Evolutionary conservation across 2,888 invertebrate species (phyloP), one percentile per base, ranked within the genome.

Genomic region (Noctua janthina): DNA sequence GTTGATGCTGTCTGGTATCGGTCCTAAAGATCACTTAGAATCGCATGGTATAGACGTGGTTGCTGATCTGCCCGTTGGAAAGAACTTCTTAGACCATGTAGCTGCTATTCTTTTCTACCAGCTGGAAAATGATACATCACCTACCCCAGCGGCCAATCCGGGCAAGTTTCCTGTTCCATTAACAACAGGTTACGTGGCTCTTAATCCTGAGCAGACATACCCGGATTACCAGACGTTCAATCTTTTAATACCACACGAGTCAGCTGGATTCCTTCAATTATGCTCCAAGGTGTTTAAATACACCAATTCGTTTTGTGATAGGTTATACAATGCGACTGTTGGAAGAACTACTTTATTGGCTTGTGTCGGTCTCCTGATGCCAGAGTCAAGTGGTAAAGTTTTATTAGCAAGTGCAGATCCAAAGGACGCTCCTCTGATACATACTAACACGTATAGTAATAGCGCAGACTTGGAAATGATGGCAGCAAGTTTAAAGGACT

Each of bases 1-100:
- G 0, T 84, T 94, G 3, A 91, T 92, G 92, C 78, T 91, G 6
- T 93, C 94, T 6, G 94, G 94, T 8, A 84, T 94, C 2, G 94
- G 94, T 4, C 91, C 92, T 10, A 76, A 78, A n/a, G 82, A 88
- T 15, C 88, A 90, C 15, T 83, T 94, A 23, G 67, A 83, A 10
- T 77, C 87, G 0, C 75, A 90, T 2, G 87, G 86, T 23, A 92
- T 94, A 4, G 49, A 82, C 1, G 88, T 92, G 0, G 69, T 90
- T 4, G 67, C 71, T 5, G 68, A 79, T n/a, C 59, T 75, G n/a
- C 81, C 81, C 35, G 81, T 82, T n/a, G 81, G 81, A 5, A 39
- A 82, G 23, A 80, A 90, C 49, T 56, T 90, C 0, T 74, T 62
- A 29, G 90, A 90, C 29, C 90, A 90, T 59, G 7, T 56, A 0